phyloP scores from a whole-genome alignment of 2,797 vertebrate species.

The Staurois parvus region DNA sequence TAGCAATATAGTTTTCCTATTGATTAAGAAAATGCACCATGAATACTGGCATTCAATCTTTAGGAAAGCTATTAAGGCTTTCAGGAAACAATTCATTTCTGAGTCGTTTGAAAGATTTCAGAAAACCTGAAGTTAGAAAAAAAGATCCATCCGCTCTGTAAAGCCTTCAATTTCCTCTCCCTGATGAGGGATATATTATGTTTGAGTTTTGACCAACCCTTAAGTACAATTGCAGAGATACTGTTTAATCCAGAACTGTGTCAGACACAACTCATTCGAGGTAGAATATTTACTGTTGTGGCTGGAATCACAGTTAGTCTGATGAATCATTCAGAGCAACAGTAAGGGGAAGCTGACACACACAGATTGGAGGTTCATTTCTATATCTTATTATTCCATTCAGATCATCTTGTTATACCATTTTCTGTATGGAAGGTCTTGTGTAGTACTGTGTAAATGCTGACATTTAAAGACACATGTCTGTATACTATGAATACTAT shows the following conservation, averaged over 20 bases:
- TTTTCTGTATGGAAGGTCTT: not conserved
- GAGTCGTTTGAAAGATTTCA: not conserved
- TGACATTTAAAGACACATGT: not conserved
- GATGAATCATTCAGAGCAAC: conserved; percentile 4
- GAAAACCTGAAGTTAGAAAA: conserved; percentile 1
- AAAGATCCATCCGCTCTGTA: not conserved
- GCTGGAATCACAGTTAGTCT: not conserved
- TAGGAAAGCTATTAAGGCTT: not conserved
- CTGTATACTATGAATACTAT: too few relatives aligned
- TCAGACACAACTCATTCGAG: not conserved
- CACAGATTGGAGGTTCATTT: not conserved
- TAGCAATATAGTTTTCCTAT: too few relatives aligned
- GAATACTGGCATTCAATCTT: too few relatives aligned
- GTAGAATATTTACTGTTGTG: not conserved
- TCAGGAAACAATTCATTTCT: not conserved
- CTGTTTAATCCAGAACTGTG: conserved; percentile 6
- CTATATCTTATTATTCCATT: not conserved
- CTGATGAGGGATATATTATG: conserved; percentile 11
- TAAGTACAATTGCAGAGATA: conserved; percentile 29
- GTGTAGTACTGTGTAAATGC: not conserved
- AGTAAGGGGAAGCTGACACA: conserved; percentile 3
- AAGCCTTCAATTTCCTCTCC: conserved; percentile 3
- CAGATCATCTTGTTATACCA: not conserved
- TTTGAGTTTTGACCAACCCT: conserved; percentile 20
- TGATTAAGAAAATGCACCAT: too few relatives aligned